Base-by-base conservation (phyloP, 2,797 vertebrate genomes). In the Eleutherodactylus coqui region DNA sequence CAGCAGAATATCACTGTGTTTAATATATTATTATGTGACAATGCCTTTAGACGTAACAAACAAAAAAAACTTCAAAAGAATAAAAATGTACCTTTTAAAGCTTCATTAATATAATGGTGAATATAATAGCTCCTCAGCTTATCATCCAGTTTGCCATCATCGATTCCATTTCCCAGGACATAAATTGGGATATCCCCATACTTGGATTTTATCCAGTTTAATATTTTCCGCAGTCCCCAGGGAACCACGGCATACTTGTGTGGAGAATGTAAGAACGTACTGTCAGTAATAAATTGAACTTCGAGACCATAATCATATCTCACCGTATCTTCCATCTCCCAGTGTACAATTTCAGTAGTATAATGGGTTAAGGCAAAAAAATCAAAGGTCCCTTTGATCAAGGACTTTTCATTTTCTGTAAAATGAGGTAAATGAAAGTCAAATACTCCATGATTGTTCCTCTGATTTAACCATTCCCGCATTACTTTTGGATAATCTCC, bases 301-400 rank as follows among this genome's bases (percentile, higher is more conserved):
- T 98, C 95, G 7, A 98, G 92, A 82, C 92, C 95, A 51, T 94
- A 91, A 1, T 94, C 95, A 51, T 96, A 98, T 60, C 96, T 96
- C 64, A 93, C 91, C 0, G 96, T 95, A 90, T 96, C 95, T 88
- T 99, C 97, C 80, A 96, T 96, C 87, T 96, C 96, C 53, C 96
- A 96, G 21, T 96, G 96, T 49, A 97, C 97, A 4, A 99, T 94
- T 45, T 95, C 92, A 69, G 98, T 97, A 47, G 96, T 98, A 89
- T 96, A 98, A 91, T 99, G 98, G 90, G 96, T 97, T 38, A 99
- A 89, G 13, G 96, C 98, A 82, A 99, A 95, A 91, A 99, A 99
- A 91, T 99, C 98, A 55, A 95, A 98, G 0, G 97, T 96, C 53
- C 97, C 97, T 88, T 85, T 94, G 53, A 99, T 94, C 73, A 97